Evolutionary conservation across 2,797 vertebrate species (phyloP).

Genomic region (Sphenopsis melanotis): DNA sequence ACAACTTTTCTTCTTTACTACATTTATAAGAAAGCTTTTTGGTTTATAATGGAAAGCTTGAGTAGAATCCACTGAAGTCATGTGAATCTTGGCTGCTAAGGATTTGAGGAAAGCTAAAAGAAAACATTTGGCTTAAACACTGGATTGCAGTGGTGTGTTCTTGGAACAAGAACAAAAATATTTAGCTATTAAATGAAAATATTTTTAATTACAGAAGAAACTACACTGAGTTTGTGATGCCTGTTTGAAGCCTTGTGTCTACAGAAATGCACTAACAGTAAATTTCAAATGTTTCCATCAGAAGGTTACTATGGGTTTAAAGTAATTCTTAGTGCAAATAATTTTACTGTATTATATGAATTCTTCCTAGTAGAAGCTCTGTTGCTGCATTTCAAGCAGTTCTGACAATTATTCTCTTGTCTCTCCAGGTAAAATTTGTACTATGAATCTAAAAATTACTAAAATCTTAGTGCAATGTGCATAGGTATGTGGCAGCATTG

Average conservation of each 20-base stretch:
- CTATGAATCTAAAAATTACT: not conserved
- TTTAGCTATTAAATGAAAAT: constrained; percentile 41
- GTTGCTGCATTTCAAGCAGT: not conserved
- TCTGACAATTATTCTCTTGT: not conserved
- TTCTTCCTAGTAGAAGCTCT: not conserved
- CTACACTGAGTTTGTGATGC: not conserved
- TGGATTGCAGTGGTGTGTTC: not conserved
- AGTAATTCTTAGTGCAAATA: not conserved
- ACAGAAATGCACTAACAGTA: not conserved
- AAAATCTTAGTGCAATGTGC: not conserved
- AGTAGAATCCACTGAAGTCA: not conserved
- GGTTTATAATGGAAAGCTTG: not conserved
- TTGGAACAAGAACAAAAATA: constrained; percentile 46
- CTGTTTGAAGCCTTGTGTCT: not conserved
- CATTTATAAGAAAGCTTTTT: not conserved
- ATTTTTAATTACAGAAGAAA: constrained; percentile 39
- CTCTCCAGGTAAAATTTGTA: not conserved
- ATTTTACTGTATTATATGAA: not conserved
- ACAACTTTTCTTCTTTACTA: not conserved
- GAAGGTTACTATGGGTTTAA: not conserved
- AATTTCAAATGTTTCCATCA: not conserved
- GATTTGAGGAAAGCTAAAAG: not conserved
- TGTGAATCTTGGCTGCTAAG: not conserved
- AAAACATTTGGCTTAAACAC: not conserved
- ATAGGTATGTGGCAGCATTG: not conserved